These are phyloP conservation scores for Timema cristinae DNA, from an alignment of 2,888 invertebrate genomes.

Conservation along the genomic window DNA sequence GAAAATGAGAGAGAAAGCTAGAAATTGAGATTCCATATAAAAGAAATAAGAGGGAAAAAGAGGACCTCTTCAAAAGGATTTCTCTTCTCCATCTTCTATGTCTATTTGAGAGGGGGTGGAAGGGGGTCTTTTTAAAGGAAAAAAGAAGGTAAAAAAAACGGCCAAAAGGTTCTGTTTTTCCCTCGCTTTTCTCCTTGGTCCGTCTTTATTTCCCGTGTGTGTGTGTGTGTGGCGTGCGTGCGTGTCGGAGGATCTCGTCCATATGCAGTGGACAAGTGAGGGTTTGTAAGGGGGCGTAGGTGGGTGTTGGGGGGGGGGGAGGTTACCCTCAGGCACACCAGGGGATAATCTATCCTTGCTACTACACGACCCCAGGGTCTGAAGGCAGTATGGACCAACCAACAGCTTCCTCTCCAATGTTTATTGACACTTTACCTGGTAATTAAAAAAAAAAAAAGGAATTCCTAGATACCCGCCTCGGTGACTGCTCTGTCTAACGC, in stretches of 20 bases:
- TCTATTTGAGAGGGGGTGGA: not conserved
- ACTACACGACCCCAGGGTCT: too few relatives aligned
- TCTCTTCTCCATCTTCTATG: constrained; percentile 22
- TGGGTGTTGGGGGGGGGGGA: not conserved
- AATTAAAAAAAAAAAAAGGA: too few relatives aligned
- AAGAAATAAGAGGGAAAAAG: constrained; percentile 16
- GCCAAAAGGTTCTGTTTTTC: not conserved
- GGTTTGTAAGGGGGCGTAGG: not conserved
- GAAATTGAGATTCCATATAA: not conserved
- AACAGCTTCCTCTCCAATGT: too few relatives aligned
- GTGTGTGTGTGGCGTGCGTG: not conserved
- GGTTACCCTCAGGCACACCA: too few relatives aligned
- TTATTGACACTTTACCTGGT: too few relatives aligned
- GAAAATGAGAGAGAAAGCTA: constrained; percentile 1
- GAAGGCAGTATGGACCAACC: too few relatives aligned
- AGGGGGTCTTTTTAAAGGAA: constrained; percentile 14
- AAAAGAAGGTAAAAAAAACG: constrained; percentile 4
- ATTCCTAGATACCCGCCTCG: too few relatives aligned
- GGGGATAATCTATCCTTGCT: too few relatives aligned
- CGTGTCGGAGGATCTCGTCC: constrained; percentile 24
- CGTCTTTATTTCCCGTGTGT: constrained; percentile 22
- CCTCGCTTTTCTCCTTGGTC: constrained; percentile 12
- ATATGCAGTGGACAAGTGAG: constrained; percentile 26
- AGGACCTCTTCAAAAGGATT: constrained; percentile 30
- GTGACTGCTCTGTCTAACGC: too few relatives aligned